These are phyloP conservation scores for Gnathonemus longibarbis DNA, from an alignment of 2,113 vertebrate genomes.

Conservation along the genomic window DNA sequence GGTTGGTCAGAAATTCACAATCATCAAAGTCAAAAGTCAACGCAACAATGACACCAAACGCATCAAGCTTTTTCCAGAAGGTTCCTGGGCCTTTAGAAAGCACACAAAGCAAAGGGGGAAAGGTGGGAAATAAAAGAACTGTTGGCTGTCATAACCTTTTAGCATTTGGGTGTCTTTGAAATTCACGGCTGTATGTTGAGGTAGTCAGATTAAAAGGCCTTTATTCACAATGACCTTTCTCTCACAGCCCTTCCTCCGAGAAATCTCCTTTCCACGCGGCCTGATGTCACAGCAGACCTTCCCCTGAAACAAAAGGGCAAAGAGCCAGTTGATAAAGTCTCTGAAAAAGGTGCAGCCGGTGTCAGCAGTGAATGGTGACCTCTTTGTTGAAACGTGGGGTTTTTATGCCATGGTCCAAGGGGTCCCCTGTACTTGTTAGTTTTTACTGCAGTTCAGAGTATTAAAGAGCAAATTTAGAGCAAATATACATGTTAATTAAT, in stretches of 20 bases:
- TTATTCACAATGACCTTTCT: constrained; percentile 40
- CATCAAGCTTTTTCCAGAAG: constrained; percentile 15
- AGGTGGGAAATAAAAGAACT: not conserved
- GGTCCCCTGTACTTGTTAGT: not conserved
- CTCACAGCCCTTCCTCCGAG: constrained; percentile 17
- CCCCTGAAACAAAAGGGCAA: constrained; percentile 38
- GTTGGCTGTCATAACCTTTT: constrained; percentile 26
- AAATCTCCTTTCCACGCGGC: constrained; percentile 1
- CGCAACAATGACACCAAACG: not conserved
- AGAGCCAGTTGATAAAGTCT: constrained; percentile 40
- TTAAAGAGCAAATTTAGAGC: not conserved
- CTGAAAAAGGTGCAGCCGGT: constrained; percentile 24
- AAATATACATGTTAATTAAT: not conserved
- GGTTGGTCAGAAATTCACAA: not conserved
- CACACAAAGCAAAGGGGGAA: constrained; percentile 13
- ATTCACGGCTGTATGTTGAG: constrained; percentile 23
- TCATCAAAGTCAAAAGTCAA: constrained; percentile 7
- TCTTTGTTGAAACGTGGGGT: not conserved
- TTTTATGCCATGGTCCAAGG: constrained; percentile 3
- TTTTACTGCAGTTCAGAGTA: not conserved
- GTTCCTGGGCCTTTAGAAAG: constrained; percentile 15
- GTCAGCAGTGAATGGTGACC: constrained; percentile 24
- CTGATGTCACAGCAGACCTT: constrained; percentile 10
- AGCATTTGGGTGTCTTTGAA: constrained; percentile 26
- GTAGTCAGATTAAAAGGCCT: constrained; percentile 31